Base-by-base conservation (phyloP, 1,140 invertebrate genomes). In the Drosophila burlai region DNA sequence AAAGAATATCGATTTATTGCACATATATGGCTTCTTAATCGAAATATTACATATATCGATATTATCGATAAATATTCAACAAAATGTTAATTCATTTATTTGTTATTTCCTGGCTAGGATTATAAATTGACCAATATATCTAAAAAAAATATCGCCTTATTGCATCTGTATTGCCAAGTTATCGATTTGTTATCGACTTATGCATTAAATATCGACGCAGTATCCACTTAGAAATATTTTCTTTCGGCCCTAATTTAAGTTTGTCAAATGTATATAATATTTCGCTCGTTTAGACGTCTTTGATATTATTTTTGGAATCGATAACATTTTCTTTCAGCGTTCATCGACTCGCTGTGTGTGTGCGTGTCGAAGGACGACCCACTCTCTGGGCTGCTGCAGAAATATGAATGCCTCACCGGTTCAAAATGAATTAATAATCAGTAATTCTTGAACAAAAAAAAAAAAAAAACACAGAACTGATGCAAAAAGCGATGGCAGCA, bases 361-460 rank as follows among this genome's bases (percentile, higher is more conserved):
- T 61, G 67, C 67, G 69, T 52, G 84, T 66, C 84, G 80, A 89
- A 83, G 83, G 80, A 83, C 75, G 80, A 75, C 75, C 85, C 84
- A 89, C 69, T 90, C 64, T 90, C 57, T 74, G 45, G 60, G 60
- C 77, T 76, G 64, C 71, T 58, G 84, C 84, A 89, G 81, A 85
- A 89, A 90, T 85, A 90, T 89, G 82, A 89, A 90, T 84, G 85
- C 85, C 85, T 87, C 85, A 84, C 85, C 77, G 85, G 81, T 89
- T 85, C 75, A 89, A 89, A 89, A 89, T 89, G 85, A 89, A 89
- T 89, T 89, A 90, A 89, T 89, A 89, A 89, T 89, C 85, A 89
- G 85, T 90, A 89, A 89, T 90, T 90, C 85, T 85, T 82, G 65
- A 87, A 87, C 77, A 87, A 89, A 83, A 87, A 87, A 78, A 83